Evolutionary conservation across 2,888 invertebrate species (phyloP).

Genomic region (Polydrusus tereticollis): DNA sequence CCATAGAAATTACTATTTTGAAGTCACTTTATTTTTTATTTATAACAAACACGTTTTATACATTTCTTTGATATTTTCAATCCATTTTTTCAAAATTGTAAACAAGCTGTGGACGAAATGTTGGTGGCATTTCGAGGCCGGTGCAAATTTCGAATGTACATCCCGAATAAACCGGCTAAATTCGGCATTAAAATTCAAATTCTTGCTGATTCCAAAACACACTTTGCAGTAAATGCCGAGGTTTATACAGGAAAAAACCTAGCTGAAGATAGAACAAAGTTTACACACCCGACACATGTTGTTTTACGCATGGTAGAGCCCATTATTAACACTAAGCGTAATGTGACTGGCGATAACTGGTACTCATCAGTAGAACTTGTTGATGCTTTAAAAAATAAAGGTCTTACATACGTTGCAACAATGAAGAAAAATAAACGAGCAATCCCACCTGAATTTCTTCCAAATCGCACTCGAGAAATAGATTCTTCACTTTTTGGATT

Average conservation of each 20-base stretch:
- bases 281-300: no score
- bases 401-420: conserved; percentile 4
- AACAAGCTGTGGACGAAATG: no score
- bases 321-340: not conserved
- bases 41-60: no score
- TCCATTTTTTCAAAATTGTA: no score
- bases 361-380: not conserved
- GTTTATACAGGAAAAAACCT: conserved; percentile 13
- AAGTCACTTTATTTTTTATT: no score
- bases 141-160: no score
- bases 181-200: conserved; percentile 17
- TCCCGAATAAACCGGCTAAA: conserved; percentile 23
- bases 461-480: conserved; percentile 36
- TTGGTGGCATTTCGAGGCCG: not conserved
- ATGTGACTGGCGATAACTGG: not conserved
- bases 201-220: conserved; percentile 10
- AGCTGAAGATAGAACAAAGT: conserved; percentile 17
- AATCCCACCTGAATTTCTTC: conserved; percentile 18
- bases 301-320: not conserved
- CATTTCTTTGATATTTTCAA: no score
- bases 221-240: not conserved
- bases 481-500: conserved; percentile 18
- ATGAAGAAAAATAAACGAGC: conserved; percentile 20
- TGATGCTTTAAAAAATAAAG: not conserved
- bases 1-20: no score